Conservation (phyloP, 2,113 vertebrate species). For the Stigmatopora argus region DNA sequence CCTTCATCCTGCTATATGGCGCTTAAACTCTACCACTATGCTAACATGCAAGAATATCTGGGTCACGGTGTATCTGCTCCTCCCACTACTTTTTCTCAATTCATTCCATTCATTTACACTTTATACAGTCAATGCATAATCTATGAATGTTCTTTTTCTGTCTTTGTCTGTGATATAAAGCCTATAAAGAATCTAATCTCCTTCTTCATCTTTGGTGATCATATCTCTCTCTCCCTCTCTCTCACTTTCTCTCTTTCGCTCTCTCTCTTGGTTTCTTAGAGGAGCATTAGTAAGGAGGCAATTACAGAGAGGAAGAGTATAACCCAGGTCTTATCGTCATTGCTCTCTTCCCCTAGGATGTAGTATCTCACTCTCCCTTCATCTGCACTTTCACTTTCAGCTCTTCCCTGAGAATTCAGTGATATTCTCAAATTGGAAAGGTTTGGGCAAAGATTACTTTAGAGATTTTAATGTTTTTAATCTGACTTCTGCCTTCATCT, state of each 20-base stretch:
- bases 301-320: conserved; percentile 50
- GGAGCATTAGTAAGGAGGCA: conserved; percentile 49
- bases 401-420: conserved; percentile 14
- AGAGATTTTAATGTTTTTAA: conserved; percentile 24
- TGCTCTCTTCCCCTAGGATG: conserved; percentile 39
- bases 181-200: conserved; percentile 31
- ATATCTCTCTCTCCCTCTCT: conserved; percentile 16
- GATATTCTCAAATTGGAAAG: conserved; percentile 30
- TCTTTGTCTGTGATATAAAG: conserved; percentile 24
- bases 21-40: conserved; percentile 24
- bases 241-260: conserved; percentile 11
- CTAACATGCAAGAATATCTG: conserved; percentile 53
- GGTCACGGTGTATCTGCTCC: conserved; percentile 58
- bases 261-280: conserved; percentile 30
- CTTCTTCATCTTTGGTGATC: conserved; percentile 25
- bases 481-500: conserved; percentile 14
- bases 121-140: conserved; percentile 24
- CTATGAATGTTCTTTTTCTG: conserved; percentile 25
- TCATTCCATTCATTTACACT: conserved; percentile 23
- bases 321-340: conserved; percentile 51
- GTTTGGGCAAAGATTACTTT: conserved; percentile 32
- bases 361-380: no score
- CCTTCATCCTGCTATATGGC: conserved; percentile 19
- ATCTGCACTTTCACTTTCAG: conserved; percentile 10
- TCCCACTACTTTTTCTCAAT: conserved; percentile 39